Conservation (phyloP, 2,888 invertebrate species). For the Clunio marinus region DNA sequence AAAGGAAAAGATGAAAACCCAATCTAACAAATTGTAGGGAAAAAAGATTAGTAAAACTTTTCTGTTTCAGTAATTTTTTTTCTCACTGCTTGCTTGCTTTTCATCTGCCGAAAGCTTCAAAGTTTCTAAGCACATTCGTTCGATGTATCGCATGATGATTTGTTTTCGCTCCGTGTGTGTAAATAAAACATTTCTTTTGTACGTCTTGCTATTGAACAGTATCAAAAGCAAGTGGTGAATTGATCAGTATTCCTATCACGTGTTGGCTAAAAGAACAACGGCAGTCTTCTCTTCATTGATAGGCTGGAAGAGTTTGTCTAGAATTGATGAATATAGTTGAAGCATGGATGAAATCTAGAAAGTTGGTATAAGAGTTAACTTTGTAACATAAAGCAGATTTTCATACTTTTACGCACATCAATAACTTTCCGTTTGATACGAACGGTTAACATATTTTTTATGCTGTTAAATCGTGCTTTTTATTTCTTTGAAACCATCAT, state of each 20-base stretch:
- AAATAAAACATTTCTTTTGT: constrained; percentile 33
- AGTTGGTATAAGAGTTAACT: background rate
- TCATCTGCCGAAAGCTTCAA: constrained; percentile 8
- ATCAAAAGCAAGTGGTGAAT: too few relatives aligned
- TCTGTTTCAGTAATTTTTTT: background rate
- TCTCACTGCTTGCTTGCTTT: background rate
- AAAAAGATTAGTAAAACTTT: constrained; percentile 36
- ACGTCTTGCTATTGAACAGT: constrained; percentile 9
- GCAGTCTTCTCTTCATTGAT: background rate
- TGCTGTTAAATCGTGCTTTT: background rate
- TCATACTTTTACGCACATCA: background rate
- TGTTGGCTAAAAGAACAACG: constrained; percentile 13
- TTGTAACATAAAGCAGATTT: background rate
- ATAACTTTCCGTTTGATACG: background rate
- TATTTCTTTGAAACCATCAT: background rate
- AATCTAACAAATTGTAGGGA: constrained; percentile 37
- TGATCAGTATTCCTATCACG: constrained; percentile 32
- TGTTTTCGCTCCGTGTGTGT: constrained; percentile 33
- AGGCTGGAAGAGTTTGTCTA: constrained; percentile 16
- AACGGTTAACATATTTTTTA: too few relatives aligned
- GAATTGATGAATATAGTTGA: background rate
- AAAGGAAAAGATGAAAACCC: background rate
- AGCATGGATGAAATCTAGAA: background rate
- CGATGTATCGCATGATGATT: constrained; percentile 30
- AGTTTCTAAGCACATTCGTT: constrained; percentile 2